These are phyloP conservation scores for Menidia beryllina DNA, from an alignment of 2,113 vertebrate species.

Conservation along the genomic window DNA sequence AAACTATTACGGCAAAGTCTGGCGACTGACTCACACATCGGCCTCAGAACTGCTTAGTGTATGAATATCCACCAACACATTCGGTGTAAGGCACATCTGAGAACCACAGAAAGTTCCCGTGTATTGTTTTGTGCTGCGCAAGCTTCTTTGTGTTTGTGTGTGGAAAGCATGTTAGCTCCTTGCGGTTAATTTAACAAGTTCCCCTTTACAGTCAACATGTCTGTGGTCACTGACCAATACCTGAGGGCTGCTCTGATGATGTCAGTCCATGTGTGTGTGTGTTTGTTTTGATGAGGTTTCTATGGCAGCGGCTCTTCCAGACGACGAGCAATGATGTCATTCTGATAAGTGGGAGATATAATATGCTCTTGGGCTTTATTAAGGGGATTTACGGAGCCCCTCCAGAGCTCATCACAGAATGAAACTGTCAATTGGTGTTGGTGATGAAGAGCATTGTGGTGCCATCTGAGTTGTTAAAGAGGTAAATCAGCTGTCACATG, in stretches of 20 bases:
- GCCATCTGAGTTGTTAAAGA: background rate
- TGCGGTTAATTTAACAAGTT: constrained; percentile 60
- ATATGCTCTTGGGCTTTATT: constrained; percentile 14
- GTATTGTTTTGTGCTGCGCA: constrained; percentile 13
- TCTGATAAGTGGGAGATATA: constrained; percentile 22
- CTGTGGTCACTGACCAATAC: constrained; percentile 64
- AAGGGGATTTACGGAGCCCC: constrained; percentile 9
- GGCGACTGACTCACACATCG: constrained; percentile 42
- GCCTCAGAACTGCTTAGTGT: constrained; percentile 15
- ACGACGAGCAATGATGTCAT: constrained; percentile 26
- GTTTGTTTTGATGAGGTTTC: constrained; percentile 62
- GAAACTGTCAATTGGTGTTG: background rate
- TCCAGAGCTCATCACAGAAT: background rate
- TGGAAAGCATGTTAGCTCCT: constrained; percentile 35
- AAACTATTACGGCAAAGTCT: background rate
- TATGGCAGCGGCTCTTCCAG: constrained; percentile 39
- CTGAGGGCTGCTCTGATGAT: constrained; percentile 52
- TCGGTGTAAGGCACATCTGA: background rate
- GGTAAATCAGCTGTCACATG: constrained; percentile 19
- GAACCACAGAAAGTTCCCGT: constrained; percentile 2
- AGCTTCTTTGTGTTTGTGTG: constrained; percentile 26
- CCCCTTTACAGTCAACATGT: constrained; percentile 57
- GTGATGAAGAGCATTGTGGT: background rate
- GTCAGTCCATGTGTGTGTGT: constrained; percentile 52
- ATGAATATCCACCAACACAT: constrained; percentile 4